These are phyloP conservation scores for Myotis planiceps DNA, from an alignment of 2,797 vertebrate genomes.

Conservation along the genomic window DNA sequence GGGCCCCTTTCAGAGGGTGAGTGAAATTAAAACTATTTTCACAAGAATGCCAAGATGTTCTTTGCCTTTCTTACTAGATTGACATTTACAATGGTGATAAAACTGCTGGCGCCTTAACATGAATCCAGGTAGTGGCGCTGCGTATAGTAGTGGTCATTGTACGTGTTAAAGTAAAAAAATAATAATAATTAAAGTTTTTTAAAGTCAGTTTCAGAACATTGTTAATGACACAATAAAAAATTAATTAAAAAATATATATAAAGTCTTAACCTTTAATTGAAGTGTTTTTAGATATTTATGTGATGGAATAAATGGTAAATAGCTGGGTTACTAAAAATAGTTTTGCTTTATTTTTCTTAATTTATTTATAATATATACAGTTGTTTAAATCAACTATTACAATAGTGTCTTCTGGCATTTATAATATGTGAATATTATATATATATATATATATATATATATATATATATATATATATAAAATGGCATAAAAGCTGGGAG, in stretches of 20 bases:
- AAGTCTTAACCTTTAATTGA: neutral
- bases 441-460: neutral
- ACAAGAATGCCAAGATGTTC: neutral
- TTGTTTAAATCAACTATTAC: neutral
- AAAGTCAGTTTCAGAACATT: neutral
- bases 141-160: too few species aligned
- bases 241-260: neutral
- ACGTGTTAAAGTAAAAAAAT: neutral
- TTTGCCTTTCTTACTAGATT: neutral
- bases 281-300: neutral
- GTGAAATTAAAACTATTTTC: neutral
- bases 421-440: neutral
- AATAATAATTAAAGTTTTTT: neutral
- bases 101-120: neutral
- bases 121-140: neutral
- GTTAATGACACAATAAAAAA: neutral
- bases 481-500: neutral
- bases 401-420: neutral
- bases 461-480: too few species aligned
- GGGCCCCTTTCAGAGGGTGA: neutral
- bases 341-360: neutral
- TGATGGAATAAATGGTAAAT: neutral
- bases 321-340: neutral
- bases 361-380: neutral
- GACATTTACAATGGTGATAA: neutral